Evolutionary conservation across 2,888 invertebrate species (phyloP).

Genomic region (Poecilobothrus nobilitatus): DNA sequence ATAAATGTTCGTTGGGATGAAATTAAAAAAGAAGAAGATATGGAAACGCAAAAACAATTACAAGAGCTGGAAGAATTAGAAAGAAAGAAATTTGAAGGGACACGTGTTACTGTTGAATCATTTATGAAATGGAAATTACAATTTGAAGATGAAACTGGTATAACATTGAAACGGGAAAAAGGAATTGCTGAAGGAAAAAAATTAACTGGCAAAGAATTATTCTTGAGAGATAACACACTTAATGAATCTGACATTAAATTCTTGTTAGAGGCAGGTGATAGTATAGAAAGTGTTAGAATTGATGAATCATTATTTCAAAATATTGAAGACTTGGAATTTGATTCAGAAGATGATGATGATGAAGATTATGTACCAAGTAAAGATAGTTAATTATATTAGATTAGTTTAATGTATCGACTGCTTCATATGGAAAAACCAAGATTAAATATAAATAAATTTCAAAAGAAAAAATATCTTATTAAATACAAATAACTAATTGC

Average conservation of each 20-base stretch:
- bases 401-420: not conserved
- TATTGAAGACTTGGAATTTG: slow-evolving; percentile 70
- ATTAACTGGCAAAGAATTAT: slow-evolving; percentile 86
- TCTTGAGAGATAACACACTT: slow-evolving; percentile 84
- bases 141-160: slow-evolving; percentile 85
- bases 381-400: slow-evolving; percentile 23
- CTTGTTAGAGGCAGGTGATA: slow-evolving; percentile 69
- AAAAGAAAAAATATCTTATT: too few relatives aligned
- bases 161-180: slow-evolving; percentile 61
- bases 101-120: slow-evolving; percentile 88
- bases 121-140: slow-evolving; percentile 89
- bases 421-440: not conserved
- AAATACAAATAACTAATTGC: too few relatives aligned
- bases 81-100: slow-evolving; percentile 90
- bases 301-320: slow-evolving; percentile 91
- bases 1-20: slow-evolving; percentile 77
- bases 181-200: slow-evolving; percentile 68
- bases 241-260: slow-evolving; percentile 96
- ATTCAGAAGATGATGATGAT: slow-evolving; percentile 51
- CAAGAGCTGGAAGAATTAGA: slow-evolving; percentile 82
- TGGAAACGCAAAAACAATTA: slow-evolving; percentile 56
- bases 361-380: slow-evolving; percentile 57
- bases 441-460: too few relatives aligned
- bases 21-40: slow-evolving; percentile 61
- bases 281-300: slow-evolving; percentile 62